These are phyloP conservation scores for Drosophila barbarae DNA, from an alignment of 2,888 invertebrate species.

Conservation along the genomic window DNA sequence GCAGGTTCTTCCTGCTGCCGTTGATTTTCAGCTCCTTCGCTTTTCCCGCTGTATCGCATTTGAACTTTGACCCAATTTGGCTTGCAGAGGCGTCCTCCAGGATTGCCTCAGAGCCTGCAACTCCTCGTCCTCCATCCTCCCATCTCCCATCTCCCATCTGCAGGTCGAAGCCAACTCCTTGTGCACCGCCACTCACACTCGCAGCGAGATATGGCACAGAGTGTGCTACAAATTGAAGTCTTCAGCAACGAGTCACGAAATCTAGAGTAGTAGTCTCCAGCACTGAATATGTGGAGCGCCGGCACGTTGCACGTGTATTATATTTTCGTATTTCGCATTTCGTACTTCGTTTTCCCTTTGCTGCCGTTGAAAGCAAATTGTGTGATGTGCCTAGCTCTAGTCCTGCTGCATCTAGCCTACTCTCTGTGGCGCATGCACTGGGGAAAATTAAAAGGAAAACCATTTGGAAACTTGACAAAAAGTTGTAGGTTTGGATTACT, in stretches of 20 bases:
- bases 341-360: slow-evolving; percentile 57
- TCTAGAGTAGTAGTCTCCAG: slow-evolving; percentile 69
- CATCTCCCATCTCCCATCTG: slow-evolving; percentile 1
- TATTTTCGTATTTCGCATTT: slow-evolving; percentile 47
- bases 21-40: slow-evolving; percentile 44
- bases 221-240: slow-evolving; percentile 68
- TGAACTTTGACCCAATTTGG: slow-evolving; percentile 76
- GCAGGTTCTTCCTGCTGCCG: slow-evolving; percentile 50
- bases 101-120: slow-evolving; percentile 35
- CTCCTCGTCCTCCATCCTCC: slow-evolving; percentile 23
- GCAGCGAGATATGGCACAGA: slow-evolving; percentile 32
- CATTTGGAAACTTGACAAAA: neutral
- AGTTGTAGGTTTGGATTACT: neutral
- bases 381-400: slow-evolving; percentile 38
- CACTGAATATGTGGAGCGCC: slow-evolving; percentile 47
- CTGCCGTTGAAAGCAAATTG: slow-evolving; percentile 61
- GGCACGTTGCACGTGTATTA: slow-evolving; percentile 36
- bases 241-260: slow-evolving; percentile 71
- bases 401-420: slow-evolving; percentile 22
- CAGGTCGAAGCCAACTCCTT: slow-evolving; percentile 50
- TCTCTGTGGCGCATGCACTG: slow-evolving; percentile 19
- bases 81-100: slow-evolving; percentile 46
- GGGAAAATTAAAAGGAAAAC: neutral
- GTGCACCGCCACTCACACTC: slow-evolving; percentile 47
- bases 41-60: slow-evolving; percentile 55